Base-by-base conservation (phyloP, 2,888 invertebrate species). In the Cephus runcator region DNA sequence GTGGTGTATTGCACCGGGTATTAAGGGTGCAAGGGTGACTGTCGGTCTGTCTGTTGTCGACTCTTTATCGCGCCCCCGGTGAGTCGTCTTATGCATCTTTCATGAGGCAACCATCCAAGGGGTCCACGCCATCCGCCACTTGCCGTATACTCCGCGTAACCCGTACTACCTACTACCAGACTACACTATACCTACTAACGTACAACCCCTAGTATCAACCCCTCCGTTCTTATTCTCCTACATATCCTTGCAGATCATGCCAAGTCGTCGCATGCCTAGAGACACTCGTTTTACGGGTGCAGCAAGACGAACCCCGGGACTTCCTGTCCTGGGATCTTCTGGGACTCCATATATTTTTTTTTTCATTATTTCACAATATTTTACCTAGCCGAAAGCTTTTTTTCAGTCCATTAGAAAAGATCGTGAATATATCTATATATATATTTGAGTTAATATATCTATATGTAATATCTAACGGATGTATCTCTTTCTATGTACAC, bases 71-170 rank as follows among this genome's bases (percentile, higher is more conserved):
- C 91, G 91, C 91, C 91, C 91, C 90, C 89, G 90, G 91, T 91
- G 91, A 91, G 91, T 91, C 91, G 91, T 91, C 91, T 91, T 91
- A 91, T 91, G 91, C 91, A 91, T 91, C 91, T 91, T 91, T 91
- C 91, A 91, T 91, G 91, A 91, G 90, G 88, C 90, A 86, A 86
- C 86, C 89, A 90, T 90, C 90, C 89, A 90, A 91, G 91, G 91
- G 91, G 90, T 90, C 90, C 90, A 86, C 86, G 84, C 86, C 86
- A 87, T 87, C 84, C 87, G 82, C 84, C 82, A 79, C 82, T 85
- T 79, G 80, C 77, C 80, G 23, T 56, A 56, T 56, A 56, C 56
- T 56, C 56, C 23, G 56, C 36, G 76, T 78, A 78, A 78, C 78
- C 78, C 78, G 78, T 78, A 40, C 71, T 71, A 31, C 71, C 33